Percentiles rank a stretch among this genome's conserved stretches.
Evolutionary conservation across 1,140 invertebrate species (phyloP).

Genomic region (Eriosoma lanigerum): DNA sequence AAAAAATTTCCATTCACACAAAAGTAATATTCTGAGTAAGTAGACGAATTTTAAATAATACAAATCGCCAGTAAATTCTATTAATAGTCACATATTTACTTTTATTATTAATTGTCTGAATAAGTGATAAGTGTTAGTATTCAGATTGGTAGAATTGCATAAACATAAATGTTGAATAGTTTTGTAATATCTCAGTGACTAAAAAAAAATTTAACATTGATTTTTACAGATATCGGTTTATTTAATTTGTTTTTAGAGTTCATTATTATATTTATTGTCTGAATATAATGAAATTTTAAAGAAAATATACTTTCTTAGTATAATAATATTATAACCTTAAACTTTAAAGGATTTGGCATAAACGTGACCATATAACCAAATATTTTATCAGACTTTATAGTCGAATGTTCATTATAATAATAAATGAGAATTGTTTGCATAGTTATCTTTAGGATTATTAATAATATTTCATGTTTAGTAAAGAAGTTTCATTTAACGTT

Average conservation of each 20-base stretch:
- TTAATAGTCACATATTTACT: too few species aligned
- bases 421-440: constrained; percentile 22
- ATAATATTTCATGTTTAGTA: constrained; percentile 5
- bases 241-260: background rate
- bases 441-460: background rate
- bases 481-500: background rate
- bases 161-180: too few species aligned
- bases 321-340: background rate
- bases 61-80: too few species aligned
- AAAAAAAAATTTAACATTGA: too few species aligned
- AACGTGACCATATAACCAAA: background rate
- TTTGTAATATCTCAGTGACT: too few species aligned
- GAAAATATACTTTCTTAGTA: background rate
- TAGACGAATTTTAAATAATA: too few species aligned
- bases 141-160: too few species aligned
- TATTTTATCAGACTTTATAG: constrained; percentile 6
- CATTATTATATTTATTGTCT: background rate
- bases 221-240: too few species aligned
- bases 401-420: constrained; percentile 12
- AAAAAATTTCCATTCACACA: too few species aligned
- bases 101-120: too few species aligned
- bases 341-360: background rate
- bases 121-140: too few species aligned
- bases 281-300: background rate
- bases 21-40: too few species aligned